These are phyloP conservation scores for Pachymerium ferrugineum DNA, from an alignment of 2,888 invertebrate species.

Conservation along the genomic window DNA sequence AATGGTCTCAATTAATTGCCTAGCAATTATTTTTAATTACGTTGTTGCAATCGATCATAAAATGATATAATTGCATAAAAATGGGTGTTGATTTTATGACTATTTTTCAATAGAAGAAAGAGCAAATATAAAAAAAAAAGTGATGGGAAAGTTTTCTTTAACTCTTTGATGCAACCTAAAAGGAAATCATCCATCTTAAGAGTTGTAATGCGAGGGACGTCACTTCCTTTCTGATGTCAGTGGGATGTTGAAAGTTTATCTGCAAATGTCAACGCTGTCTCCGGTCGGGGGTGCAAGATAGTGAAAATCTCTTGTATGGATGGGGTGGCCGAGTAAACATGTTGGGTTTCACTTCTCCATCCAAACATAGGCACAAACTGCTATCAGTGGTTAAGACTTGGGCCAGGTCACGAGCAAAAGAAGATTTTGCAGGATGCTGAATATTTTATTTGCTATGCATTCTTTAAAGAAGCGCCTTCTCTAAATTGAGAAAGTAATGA, in stretches of 20 bases:
- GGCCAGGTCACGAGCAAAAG: not conserved
- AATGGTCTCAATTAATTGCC: too few species aligned
- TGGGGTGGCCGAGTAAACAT: conserved; percentile 2
- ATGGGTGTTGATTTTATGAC: not conserved
- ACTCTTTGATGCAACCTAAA: not conserved
- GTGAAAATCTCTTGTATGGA: not conserved
- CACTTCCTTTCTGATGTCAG: not conserved
- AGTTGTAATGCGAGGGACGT: conserved; percentile 17
- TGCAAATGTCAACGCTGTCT: conserved; percentile 9
- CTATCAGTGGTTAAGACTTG: conserved; percentile 10
- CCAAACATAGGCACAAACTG: conserved; percentile 1
- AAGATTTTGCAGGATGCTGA: not conserved
- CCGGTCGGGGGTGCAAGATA: conserved; percentile 7
- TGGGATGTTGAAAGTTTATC: conserved; percentile 10
- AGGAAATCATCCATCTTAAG: conserved; percentile 22
- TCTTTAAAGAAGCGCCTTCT: not conserved
- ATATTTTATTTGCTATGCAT: conserved; percentile 4
- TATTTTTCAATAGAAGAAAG: too few species aligned
- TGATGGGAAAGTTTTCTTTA: conserved; percentile 13
- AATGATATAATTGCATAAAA: too few species aligned
- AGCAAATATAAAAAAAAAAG: not conserved
- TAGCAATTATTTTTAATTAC: too few species aligned
- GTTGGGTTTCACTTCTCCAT: conserved; percentile 8
- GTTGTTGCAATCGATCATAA: too few species aligned
- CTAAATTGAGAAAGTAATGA: too few species aligned